Conservation (phyloP, 1,140 invertebrate genomes). For the Teleopsis dalmanni region DNA sequence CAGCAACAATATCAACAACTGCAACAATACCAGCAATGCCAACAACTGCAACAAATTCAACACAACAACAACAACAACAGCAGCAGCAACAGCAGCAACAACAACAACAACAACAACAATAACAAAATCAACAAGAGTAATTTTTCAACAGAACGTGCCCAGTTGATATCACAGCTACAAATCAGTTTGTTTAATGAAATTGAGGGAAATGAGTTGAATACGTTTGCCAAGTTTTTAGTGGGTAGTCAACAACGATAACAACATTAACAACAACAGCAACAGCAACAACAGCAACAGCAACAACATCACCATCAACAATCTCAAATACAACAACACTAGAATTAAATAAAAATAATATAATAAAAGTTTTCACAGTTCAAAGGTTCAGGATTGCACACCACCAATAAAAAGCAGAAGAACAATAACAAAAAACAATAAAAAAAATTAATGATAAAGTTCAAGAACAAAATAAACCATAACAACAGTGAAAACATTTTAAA, state of each 20-base stretch:
- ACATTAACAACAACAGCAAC: not conserved
- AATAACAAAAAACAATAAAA: not conserved
- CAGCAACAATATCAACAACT: not conserved
- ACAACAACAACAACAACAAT: not conserved
- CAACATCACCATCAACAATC: not conserved
- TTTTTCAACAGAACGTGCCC: too few species aligned
- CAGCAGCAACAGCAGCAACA: not conserved
- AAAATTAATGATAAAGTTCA: too few species aligned
- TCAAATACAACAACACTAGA: not conserved
- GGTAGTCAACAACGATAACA: too few species aligned
- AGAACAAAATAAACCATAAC: too few species aligned
- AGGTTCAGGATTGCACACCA: not conserved
- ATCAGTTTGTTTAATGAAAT: too few species aligned
- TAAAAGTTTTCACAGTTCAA: not conserved
- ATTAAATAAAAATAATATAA: not conserved
- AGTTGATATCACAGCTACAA: too few species aligned
- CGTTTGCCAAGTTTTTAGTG: too few species aligned
- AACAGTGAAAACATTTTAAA: too few species aligned
- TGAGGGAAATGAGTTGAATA: too few species aligned
- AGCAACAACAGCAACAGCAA: not conserved
- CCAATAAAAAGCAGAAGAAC: not conserved
- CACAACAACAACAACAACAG: too few species aligned
- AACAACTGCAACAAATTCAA: not conserved
- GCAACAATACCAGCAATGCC: not conserved
- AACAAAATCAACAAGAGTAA: not conserved